These are phyloP conservation scores for Pseudorectes ferrugineus DNA, from an alignment of 2,113 vertebrate genomes.

Conservation along the genomic window DNA sequence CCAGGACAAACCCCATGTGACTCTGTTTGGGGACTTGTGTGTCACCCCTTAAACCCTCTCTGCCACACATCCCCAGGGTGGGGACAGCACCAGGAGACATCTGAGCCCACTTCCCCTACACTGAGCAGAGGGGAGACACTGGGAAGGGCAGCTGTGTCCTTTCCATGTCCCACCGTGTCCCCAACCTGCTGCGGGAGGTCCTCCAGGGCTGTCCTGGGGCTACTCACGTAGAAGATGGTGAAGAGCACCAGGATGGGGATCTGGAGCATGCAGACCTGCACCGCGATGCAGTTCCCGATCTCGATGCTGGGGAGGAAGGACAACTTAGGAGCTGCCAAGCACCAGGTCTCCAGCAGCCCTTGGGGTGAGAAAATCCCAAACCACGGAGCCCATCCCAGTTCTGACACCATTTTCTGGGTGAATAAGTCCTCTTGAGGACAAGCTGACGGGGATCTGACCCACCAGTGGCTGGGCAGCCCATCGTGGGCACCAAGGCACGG, in stretches of 20 bases:
- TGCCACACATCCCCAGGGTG: fast-evolving
- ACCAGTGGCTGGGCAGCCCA: neutral
- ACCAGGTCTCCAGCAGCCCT: neutral
- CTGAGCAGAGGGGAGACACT: neutral
- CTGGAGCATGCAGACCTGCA: constrained; percentile 92
- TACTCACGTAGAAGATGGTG: constrained; percentile 86
- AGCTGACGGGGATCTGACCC: neutral
- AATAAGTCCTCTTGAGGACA: neutral
- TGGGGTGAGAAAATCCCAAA: neutral
- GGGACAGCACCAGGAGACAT: neutral
- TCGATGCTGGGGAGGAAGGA: constrained; percentile 75
- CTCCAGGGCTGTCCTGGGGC: neutral
- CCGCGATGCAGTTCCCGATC: constrained; percentile 86
- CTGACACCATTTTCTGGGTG: neutral
- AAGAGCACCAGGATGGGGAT: constrained; percentile 88
- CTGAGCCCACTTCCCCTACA: neutral
- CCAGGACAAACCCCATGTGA: fast-evolving
- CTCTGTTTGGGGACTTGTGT: fast-evolving
- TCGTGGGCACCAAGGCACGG: fast-evolving
- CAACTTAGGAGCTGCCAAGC: neutral
- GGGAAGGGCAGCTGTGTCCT: fast-evolving
- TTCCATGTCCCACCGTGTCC: fast-evolving
- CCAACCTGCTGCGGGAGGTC: fast-evolving
- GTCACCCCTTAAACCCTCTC: neutral
- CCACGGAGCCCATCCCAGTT: neutral